A percentile compares a stretch with the other conserved stretches of the same genome.
Evolutionary conservation across 2,113 vertebrate species (phyloP).

Genomic region (Archilochus colubris): DNA sequence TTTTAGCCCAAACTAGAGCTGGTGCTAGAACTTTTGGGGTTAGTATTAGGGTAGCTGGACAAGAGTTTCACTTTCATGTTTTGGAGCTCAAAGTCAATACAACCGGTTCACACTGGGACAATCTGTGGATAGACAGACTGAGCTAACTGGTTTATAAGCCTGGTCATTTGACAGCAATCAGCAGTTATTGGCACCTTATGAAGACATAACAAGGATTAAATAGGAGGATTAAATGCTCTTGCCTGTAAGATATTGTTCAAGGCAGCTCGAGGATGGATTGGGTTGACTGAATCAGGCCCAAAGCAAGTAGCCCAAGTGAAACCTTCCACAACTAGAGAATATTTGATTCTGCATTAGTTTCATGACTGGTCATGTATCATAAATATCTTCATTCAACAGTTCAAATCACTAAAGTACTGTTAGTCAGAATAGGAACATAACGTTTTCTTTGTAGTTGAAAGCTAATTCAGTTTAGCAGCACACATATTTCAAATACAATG

Average conservation of each 20-base stretch:
- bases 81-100: background rate
- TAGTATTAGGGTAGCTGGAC: background rate
- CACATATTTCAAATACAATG: background rate
- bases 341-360: background rate
- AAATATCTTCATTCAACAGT: background rate
- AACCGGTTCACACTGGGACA: background rate
- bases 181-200: background rate
- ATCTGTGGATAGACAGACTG: background rate
- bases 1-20: background rate
- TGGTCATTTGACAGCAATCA: background rate
- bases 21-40: background rate
- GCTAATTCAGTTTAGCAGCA: background rate
- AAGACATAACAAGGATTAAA: background rate
- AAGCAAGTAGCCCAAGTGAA: background rate
- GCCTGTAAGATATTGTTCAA: background rate
- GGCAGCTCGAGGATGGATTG: background rate
- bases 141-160: background rate
- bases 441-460: background rate
- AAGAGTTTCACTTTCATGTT: background rate
- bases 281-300: background rate
- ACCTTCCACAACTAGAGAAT: background rate
- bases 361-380: background rate
- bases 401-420: background rate
- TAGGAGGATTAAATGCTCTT: background rate
- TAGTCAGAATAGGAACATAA: background rate